Base-by-base conservation (phyloP, 1,140 invertebrate genomes). In the Oreohelix idahoensis region DNA sequence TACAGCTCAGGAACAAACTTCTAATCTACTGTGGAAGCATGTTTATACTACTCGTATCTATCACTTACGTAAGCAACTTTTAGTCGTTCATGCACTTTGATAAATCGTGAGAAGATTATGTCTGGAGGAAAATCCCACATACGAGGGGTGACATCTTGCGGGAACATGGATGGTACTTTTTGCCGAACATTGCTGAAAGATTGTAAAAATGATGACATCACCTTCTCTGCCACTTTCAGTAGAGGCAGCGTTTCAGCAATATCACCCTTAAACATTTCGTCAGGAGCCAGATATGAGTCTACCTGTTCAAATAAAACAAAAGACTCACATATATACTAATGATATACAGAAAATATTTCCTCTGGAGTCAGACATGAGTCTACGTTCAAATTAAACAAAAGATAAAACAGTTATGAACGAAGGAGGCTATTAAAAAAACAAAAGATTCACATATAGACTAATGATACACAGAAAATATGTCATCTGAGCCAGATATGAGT, bases 41-140 rank as follows among this genome's bases (percentile, higher is more conserved):
- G 45, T 17, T 49, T 49, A 49, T 49, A 49, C 45, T 11, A 49
- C n/a, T n/a, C n/a, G n/a, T 45, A 8, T 58, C 53, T 4, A 23
- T 42, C 51, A 87, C 88, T 88, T 90, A 95, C 95, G 91, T 96
- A 95, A 84, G 98, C 96, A 20, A 96, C 96, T 79, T 95, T 94
- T 0, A 98, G 91, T 84, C 97, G 94, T 71, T 96, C 95, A 4
- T 97, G 90, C 92, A 98, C 98, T 75, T 95, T 95, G 90, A 97
- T 95, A 90, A 96, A 95, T 86, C 97, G 94, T 84, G 95, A 94
- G 92, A 98, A 98, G 74, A 98, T 95, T 35, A 96, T 95, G 86
- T 96, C 96, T 1, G 96, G 95, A 91, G 97, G 95, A 92, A 98
- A 98, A 71, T 96, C 96, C 97, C 97, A 98, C 0, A 94, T 93